A percentile compares a stretch with the other conserved stretches of the same genome.
These are phyloP conservation scores for Gymnocypris eckloni DNA, from an alignment of 2,797 vertebrate genomes.

Conservation along the genomic window DNA sequence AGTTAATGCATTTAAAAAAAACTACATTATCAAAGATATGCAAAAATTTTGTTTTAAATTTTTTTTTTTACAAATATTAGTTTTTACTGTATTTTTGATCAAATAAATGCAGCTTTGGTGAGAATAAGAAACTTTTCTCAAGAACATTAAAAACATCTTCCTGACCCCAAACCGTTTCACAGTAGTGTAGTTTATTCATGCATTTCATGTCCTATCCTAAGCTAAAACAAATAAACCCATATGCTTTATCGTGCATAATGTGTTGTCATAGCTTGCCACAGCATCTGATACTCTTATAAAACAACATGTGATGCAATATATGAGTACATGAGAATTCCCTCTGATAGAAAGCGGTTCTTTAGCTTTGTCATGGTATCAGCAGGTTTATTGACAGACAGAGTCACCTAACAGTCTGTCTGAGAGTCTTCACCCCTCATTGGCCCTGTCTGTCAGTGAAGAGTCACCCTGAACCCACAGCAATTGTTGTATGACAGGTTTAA, in stretches of 20 bases:
- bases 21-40: neutral
- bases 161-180: neutral
- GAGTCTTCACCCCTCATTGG: conserved; percentile 54
- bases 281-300: neutral
- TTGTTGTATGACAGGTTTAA: conserved; percentile 69
- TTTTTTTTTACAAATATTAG: no score
- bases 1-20: no score
- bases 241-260: neutral
- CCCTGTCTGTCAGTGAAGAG: conserved; percentile 58
- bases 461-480: conserved; percentile 65
- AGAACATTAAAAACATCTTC: neutral
- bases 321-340: neutral
- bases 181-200: neutral
- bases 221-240: neutral
- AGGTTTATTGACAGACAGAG: conserved; percentile 29
- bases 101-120: neutral
- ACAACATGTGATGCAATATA: neutral
- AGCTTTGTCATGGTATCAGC: conserved; percentile 28
- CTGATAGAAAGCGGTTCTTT: neutral
- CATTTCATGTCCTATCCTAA: neutral
- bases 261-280: neutral
- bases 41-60: neutral
- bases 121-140: neutral
- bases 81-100: neutral
- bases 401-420: conserved; percentile 12